Percentiles rank a stretch among this genome's conserved stretches.
Evolutionary conservation across 2,888 invertebrate species (phyloP).

Genomic region (Antheraea assamensis): DNA sequence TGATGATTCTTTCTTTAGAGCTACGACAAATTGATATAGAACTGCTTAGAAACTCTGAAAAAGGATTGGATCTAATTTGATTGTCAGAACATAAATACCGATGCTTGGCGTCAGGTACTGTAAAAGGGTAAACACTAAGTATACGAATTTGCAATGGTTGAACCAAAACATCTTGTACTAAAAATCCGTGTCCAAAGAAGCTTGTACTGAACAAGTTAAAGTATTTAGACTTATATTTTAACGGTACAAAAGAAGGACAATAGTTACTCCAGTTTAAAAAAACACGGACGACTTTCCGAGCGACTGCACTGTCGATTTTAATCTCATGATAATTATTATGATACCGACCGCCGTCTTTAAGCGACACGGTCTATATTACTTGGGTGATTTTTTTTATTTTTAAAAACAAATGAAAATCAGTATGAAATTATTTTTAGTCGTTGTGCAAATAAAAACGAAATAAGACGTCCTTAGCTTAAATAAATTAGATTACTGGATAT

Average conservation of each 20-base stretch:
- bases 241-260: not conserved
- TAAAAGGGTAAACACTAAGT: too few species aligned
- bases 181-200: not conserved
- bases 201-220: not conserved
- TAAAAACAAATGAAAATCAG: not conserved
- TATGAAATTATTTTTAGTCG: not conserved
- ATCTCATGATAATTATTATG: conserved; percentile 48
- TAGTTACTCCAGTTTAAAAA: not conserved
- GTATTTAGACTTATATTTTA: not conserved
- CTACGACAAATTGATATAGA: too few species aligned
- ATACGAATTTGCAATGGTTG: too few species aligned
- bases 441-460: not conserved
- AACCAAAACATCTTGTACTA: not conserved
- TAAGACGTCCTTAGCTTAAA: not conserved
- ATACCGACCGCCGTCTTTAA: conserved; percentile 24
- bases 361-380: conserved; percentile 11
- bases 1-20: too few species aligned
- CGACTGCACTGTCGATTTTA: conserved; percentile 38
- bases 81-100: not conserved
- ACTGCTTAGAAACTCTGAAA: not conserved
- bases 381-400: not conserved
- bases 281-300: conserved; percentile 29
- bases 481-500: too few species aligned
- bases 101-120: too few species aligned
- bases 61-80: not conserved